phyloP scores from a whole-genome alignment of 2,888 invertebrate species.

The Mythimna lalbum region DNA sequence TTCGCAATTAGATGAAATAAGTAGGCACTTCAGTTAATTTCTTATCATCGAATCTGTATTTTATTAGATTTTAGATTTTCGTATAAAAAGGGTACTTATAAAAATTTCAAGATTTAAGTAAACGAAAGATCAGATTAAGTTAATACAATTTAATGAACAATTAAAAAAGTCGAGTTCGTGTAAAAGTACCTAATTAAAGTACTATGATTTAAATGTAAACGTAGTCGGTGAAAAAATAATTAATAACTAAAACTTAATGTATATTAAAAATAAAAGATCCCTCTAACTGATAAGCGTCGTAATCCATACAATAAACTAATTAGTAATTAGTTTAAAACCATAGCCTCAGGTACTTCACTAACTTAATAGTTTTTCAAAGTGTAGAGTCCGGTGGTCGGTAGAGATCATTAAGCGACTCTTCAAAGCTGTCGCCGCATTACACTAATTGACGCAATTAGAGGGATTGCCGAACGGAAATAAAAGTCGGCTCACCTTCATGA shows the following conservation, averaged over 20 bases:
- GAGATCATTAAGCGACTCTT: slow-evolving; percentile 88
- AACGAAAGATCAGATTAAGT: not conserved
- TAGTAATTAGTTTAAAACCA: slow-evolving; percentile 66
- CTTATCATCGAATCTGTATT: not conserved
- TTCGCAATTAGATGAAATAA: not conserved
- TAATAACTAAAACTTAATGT: slow-evolving; percentile 36
- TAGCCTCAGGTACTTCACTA: slow-evolving; percentile 56
- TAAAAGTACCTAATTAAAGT: not conserved
- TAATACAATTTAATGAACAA: not conserved
- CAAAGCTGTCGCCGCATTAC: slow-evolving; percentile 90
- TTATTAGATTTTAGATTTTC: not conserved
- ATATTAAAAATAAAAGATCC: slow-evolving; percentile 41
- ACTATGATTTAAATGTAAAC: slow-evolving; percentile 5
- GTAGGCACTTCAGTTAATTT: not conserved
- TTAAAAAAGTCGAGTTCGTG: slow-evolving; percentile 3
- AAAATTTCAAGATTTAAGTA: not conserved
- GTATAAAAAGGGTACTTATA: not conserved
- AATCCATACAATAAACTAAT: slow-evolving; percentile 66
- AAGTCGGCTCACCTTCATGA: slow-evolving; percentile 90
- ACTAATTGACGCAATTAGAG: slow-evolving; percentile 91
- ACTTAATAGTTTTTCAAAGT: slow-evolving; percentile 80
- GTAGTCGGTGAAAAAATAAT: slow-evolving; percentile 23
- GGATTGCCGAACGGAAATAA: slow-evolving; percentile 91
- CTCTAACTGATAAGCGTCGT: slow-evolving; percentile 59
- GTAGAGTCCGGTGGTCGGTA: slow-evolving; percentile 72